phyloP scores from a whole-genome alignment of 2,113 vertebrate genomes.

The Acrocephalus arundinaceus region DNA sequence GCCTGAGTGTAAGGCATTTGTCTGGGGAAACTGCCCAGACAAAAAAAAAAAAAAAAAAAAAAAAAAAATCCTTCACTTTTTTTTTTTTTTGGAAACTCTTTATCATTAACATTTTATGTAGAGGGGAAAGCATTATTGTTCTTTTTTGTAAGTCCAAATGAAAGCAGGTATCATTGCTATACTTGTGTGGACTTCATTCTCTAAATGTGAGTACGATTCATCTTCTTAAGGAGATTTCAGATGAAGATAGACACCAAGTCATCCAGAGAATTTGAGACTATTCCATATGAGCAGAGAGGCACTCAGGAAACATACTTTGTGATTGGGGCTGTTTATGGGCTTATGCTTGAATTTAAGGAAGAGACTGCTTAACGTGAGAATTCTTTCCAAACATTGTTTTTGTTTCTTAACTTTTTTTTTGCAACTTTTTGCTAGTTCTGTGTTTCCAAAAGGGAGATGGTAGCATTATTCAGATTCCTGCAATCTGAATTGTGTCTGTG shows the following conservation, averaged over 20 bases:
- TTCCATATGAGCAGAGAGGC: neutral
- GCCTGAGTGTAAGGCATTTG: neutral
- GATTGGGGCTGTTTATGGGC: neutral
- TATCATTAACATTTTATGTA: neutral
- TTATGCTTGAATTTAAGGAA: neutral
- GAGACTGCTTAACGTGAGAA: neutral
- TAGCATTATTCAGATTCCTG: neutral
- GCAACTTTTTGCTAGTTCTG: neutral
- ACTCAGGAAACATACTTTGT: neutral
- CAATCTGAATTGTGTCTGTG: neutral
- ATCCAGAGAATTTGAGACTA: neutral
- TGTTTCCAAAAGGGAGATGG: neutral
- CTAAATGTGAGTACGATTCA: neutral
- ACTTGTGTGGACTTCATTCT: neutral
- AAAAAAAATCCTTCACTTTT: neutral
- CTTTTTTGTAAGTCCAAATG: neutral
- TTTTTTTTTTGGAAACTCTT: neutral
- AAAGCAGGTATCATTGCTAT: neutral
- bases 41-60: neutral
- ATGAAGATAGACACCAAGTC: neutral
- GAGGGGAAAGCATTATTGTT: neutral
- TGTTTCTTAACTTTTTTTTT: neutral
- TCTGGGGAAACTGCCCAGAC: neutral
- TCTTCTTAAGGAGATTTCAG: neutral
- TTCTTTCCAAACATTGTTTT: neutral